phyloP scores from a whole-genome alignment of 2,797 vertebrate genomes.

The Brachyalestes nurse region DNA sequence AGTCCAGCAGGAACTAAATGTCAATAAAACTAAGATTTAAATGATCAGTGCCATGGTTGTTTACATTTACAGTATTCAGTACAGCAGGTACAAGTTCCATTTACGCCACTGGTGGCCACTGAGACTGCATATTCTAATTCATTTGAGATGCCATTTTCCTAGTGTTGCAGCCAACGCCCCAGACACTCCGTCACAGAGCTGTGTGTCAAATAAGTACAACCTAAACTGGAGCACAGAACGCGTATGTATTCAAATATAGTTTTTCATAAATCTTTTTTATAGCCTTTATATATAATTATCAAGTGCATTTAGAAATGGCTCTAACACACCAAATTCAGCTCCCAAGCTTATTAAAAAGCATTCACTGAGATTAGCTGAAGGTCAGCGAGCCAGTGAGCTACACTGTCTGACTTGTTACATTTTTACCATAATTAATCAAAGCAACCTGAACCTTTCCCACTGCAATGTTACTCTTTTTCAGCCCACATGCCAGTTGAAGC shows the following conservation, averaged over 20 bases:
- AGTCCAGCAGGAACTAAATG: neutral
- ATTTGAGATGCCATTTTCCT: neutral
- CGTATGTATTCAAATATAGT: neutral
- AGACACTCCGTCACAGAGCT: neutral
- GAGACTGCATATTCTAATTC: neutral
- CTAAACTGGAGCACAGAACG: neutral
- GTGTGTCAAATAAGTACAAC: neutral
- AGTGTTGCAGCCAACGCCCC: neutral
- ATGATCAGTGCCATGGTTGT: no score
- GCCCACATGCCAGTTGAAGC: neutral
- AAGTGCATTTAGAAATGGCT: neutral
- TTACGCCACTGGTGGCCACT: neutral
- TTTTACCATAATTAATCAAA: constrained; percentile 6
- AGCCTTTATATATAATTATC: neutral
- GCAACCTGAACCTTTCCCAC: neutral
- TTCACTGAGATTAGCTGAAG: no score
- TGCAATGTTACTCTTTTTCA: neutral
- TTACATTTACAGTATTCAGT: neutral
- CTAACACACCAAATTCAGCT: no score
- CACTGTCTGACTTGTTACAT: neutral
- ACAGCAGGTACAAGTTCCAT: neutral
- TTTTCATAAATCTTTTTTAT: neutral
- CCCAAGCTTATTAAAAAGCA: neutral
- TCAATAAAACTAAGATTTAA: no score
- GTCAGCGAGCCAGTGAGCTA: neutral